A percentile compares a stretch with the other conserved stretches of the same genome.
phyloP scores from a whole-genome alignment of 2,888 invertebrate species.

The Ophion costatus region DNA sequence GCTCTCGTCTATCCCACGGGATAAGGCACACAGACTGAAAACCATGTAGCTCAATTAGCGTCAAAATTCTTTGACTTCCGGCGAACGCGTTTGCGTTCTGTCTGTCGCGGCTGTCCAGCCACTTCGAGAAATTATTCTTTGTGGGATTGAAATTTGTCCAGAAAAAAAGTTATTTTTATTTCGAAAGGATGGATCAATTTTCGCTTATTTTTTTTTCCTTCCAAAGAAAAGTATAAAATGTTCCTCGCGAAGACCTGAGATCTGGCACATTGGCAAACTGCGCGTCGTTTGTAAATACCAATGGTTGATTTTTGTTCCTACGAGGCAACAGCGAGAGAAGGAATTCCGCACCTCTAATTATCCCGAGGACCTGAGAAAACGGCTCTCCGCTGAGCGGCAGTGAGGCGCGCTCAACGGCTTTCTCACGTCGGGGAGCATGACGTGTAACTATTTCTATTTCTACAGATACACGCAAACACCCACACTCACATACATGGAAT shows the following conservation, averaged over 20 bases:
- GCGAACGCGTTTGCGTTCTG: conserved; percentile 24
- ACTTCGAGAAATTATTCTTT: conserved; percentile 31
- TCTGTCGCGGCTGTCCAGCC: conserved; percentile 37
- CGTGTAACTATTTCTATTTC: conserved; percentile 64
- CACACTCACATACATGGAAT: not conserved
- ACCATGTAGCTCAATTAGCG: conserved; percentile 71
- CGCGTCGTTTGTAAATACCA: conserved; percentile 63
- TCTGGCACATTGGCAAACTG: conserved; percentile 57
- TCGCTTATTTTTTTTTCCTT: conserved; percentile 7
- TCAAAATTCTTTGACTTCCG: conserved; percentile 61
- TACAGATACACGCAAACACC: conserved; percentile 8
- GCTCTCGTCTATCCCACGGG: conserved; percentile 23
- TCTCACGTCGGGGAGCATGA: conserved; percentile 74
- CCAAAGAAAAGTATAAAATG: conserved; percentile 11
- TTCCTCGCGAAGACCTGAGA: conserved; percentile 55
- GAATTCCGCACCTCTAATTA: conserved; percentile 70
- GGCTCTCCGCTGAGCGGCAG: conserved; percentile 32
- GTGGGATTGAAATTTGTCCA: conserved; percentile 32
- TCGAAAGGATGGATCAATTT: conserved; percentile 3
- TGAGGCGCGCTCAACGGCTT: conserved; percentile 68
- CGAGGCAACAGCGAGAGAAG: conserved; percentile 55
- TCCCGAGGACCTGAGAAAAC: conserved; percentile 66
- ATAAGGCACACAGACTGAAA: conserved; percentile 44
- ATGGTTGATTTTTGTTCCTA: conserved; percentile 42
- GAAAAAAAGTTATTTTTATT: conserved; percentile 6